Conservation (phyloP, 2,113 vertebrate genomes). For the Colistium nudipinnis region DNA sequence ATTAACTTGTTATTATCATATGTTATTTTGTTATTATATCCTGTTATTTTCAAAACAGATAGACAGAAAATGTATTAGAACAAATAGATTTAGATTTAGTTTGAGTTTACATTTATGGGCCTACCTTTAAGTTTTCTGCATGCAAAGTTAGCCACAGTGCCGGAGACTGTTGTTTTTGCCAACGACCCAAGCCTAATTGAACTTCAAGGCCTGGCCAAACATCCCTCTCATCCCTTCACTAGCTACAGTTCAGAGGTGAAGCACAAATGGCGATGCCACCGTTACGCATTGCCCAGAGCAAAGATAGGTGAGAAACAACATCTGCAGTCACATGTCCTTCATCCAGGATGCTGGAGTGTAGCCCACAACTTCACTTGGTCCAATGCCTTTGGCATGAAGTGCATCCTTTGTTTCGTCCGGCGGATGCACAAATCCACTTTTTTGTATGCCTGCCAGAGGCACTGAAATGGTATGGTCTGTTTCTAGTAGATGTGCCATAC, state of each 20-base stretch:
- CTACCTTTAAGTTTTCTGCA: neutral
- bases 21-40: too few species aligned
- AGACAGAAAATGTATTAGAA: too few species aligned
- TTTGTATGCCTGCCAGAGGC: neutral
- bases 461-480: too few species aligned
- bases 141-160: neutral
- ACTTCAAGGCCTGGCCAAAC: slow-evolving; percentile 22
- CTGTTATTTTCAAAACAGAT: too few species aligned
- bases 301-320: slow-evolving; percentile 43
- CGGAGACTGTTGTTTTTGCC: neutral
- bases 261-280: slow-evolving; percentile 33
- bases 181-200: slow-evolving; percentile 10
- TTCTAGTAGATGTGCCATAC: neutral
- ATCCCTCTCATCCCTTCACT: slow-evolving; percentile 28
- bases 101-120: too few species aligned
- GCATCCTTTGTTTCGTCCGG: slow-evolving; percentile 14
- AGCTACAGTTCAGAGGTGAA: slow-evolving; percentile 27
- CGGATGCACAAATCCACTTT: slow-evolving; percentile 1
- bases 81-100: too few species aligned
- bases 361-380: slow-evolving; percentile 7
- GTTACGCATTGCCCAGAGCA: slow-evolving; percentile 44
- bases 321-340: slow-evolving; percentile 42
- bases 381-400: slow-evolving; percentile 11
- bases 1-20: too few species aligned
- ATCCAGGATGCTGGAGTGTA: slow-evolving; percentile 30